A percentile compares a stretch with the other conserved stretches of the same genome.
phyloP scores from a whole-genome alignment of 2,797 vertebrate genomes.

The Scolopax bukidnonensis region DNA sequence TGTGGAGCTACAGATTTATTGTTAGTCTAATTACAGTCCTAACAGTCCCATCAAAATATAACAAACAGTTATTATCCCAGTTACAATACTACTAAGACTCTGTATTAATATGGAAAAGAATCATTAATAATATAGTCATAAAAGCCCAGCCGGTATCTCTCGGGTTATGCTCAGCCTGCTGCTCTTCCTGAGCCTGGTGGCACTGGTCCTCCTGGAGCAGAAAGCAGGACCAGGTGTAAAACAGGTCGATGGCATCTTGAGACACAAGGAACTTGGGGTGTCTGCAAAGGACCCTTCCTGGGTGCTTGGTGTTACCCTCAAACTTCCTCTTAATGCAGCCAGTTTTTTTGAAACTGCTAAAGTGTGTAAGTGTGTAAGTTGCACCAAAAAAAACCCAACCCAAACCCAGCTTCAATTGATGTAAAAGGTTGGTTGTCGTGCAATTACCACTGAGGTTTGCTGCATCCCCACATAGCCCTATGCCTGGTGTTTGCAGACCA shows the following conservation, averaged over 20 bases:
- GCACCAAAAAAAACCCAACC: background rate
- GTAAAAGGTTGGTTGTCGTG: background rate
- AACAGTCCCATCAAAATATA: background rate
- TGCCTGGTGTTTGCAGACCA: background rate
- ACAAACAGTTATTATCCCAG: slow-evolving; percentile 6
- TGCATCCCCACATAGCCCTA: background rate
- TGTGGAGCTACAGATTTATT: background rate
- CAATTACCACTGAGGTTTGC: background rate
- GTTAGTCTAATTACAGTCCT: background rate
- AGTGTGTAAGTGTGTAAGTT: too few species aligned
- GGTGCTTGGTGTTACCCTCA: background rate
- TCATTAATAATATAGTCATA: background rate
- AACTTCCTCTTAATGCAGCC: background rate
- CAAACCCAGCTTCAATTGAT: background rate
- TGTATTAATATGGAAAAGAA: background rate
- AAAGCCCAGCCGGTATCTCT: background rate
- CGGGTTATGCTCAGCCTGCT: background rate
- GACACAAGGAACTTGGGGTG: background rate
- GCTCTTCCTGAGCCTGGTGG: background rate
- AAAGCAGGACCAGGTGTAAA: background rate
- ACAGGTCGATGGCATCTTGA: background rate
- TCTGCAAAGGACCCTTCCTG: background rate
- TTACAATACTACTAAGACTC: background rate
- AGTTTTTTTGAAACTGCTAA: too few species aligned
- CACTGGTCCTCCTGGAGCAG: background rate